These are phyloP conservation scores for Ceramica pisi DNA, from an alignment of 2,888 invertebrate genomes.

Conservation along the genomic window DNA sequence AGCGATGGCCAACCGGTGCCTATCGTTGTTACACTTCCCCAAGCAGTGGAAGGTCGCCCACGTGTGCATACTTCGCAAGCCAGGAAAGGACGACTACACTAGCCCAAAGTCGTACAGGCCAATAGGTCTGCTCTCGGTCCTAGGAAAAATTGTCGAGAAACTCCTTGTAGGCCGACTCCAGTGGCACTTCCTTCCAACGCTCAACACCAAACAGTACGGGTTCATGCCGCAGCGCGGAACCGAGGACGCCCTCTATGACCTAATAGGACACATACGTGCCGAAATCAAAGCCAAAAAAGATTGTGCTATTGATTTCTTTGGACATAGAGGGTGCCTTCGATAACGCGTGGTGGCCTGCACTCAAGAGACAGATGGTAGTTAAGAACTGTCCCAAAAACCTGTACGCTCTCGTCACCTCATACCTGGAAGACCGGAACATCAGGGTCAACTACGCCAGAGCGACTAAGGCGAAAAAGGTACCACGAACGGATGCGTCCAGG, in stretches of 20 bases:
- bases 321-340: not conserved
- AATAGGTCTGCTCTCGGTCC: not conserved
- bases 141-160: not conserved
- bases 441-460: not conserved
- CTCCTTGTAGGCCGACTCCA: not conserved
- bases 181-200: not conserved
- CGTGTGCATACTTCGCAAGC: too few species aligned
- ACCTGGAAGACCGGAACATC: too few species aligned
- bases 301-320: not conserved
- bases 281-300: too few species aligned
- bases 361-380: not conserved
- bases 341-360: conserved; percentile 2
- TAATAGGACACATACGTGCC: too few species aligned
- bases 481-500: conserved; percentile 34
- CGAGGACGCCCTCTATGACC: too few species aligned
- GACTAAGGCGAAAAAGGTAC: not conserved
- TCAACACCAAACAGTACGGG: not conserved
- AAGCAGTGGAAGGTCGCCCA: too few species aligned
- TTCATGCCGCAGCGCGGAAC: not conserved
- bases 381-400: too few species aligned
- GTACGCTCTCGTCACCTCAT: too few species aligned
- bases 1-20: not conserved
- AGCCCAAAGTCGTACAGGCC: too few species aligned
- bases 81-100: too few species aligned
- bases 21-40: not conserved